Evolutionary conservation across 1,140 invertebrate species (phyloP), one percentile per base, ranked within the genome.

Genomic region (Pygmarrhopalites habei): DNA sequence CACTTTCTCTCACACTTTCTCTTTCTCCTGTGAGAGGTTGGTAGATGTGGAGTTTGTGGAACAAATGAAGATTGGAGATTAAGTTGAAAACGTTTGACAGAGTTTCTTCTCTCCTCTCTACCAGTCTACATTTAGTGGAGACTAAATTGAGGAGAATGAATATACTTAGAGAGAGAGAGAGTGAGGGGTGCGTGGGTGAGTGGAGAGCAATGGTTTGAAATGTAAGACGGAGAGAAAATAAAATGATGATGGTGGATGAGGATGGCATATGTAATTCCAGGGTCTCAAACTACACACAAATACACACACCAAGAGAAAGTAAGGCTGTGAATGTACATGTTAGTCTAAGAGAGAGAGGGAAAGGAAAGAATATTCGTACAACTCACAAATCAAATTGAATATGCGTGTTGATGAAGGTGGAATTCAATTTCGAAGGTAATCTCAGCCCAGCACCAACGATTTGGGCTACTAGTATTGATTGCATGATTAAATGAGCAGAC

Each of bases 381-480:
- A 15, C 32, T 25, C 14, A 26, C 4, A 52, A 52, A 52, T 52
- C 49, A 52, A 52, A 52, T 52, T 52, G 49, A 26, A 49, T 49
- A 23, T 28, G 53, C 23, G 51, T 53, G 53, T 56, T 56, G 53
- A 32, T 56, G 29, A 56, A 56, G 35, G 53, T 32, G 23, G 35
- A 56, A 56, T 56, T 56, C 53, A 56, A 56, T 56, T 56, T 41
- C 19, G 53, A 23, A 56, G 49, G 53, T 56, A 56, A 56, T 32
- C 53, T 32, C 35, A 23, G 49, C 10, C 14, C 14, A 52, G 25
- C 19, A 26, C 7, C 32, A 56, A 30, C 25, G 7, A 7, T 23
- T 41, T 21, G 4, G 7, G 14, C 35, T 56, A 53, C 7, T 5
- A 23, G 29, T 56, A 56, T 56, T 56, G 53, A 56, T 56, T 32